These are phyloP conservation scores for Nymphalis polychloros DNA, from an alignment of 2,888 invertebrate species.

Conservation along the genomic window DNA sequence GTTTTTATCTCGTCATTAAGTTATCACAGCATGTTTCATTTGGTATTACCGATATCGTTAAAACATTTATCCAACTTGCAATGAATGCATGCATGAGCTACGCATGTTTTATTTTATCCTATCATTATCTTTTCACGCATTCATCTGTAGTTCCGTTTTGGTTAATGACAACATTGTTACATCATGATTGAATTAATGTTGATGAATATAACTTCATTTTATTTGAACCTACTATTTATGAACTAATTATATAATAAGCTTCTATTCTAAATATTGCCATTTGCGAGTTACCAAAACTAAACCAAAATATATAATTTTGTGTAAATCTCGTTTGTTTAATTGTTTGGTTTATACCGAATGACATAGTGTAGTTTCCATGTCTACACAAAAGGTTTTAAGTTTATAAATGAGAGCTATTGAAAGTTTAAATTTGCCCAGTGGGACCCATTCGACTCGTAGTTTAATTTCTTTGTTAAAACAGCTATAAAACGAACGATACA, in stretches of 20 bases:
- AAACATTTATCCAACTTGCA: neutral
- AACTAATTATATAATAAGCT: no score
- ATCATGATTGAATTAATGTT: neutral
- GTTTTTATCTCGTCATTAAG: neutral
- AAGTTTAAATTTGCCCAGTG: slow-evolving; percentile 29
- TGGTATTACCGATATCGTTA: neutral
- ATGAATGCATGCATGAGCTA: slow-evolving; percentile 4
- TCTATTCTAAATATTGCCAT: no score
- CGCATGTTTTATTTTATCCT: slow-evolving; percentile 4
- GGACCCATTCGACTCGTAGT: slow-evolving; percentile 22
- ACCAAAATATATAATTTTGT: neutral
- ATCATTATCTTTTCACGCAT: slow-evolving; percentile 5
- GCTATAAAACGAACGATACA: slow-evolving; percentile 25
- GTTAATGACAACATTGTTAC: neutral
- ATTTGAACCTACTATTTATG: neutral
- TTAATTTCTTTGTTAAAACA: slow-evolving; percentile 32
- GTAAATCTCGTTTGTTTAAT: slow-evolving; percentile 4
- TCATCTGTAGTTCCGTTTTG: slow-evolving; percentile 2
- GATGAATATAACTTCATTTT: neutral
- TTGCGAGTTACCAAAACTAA: no score
- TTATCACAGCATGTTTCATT: neutral
- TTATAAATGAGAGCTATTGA: slow-evolving; percentile 33
- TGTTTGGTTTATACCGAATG: slow-evolving; percentile 5
- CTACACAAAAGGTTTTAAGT: slow-evolving; percentile 25
- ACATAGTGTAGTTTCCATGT: slow-evolving; percentile 14